Base-by-base conservation (phyloP, 2,113 vertebrate species). In the Sorex fumeus region DNA sequence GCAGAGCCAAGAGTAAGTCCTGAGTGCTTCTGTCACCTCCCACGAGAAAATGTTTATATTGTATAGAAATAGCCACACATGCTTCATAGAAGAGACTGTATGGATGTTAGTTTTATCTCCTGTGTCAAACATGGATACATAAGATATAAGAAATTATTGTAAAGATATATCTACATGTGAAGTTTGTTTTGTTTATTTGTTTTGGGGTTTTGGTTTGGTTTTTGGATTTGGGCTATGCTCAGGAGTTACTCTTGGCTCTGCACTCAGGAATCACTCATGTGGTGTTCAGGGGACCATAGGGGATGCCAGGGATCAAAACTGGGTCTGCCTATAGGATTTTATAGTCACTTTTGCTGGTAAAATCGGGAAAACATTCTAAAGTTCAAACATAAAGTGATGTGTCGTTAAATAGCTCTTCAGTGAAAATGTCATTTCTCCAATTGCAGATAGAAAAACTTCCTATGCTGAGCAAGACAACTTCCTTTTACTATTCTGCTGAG, bases 311-410 rank as follows among this genome's bases (percentile, higher is more conserved):
- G 57, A 13, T 60, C 57, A 60, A 60, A 60, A 60, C 21, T 21
- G 21, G 57, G 40, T 40, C 57, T 60, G 21, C 57, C 57, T 60
- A 13, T 9, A 60, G 57, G 57, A 18, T 21, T 13, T 60, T 60
- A 21, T 60, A 60, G 9, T 40, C 40, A 40, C 40, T 40, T 40
- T 64, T 64, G 23, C 8, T 50, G 2, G 25, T 71, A 23, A 91
- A 67, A 72, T 50, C 83, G 71, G 34, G 60, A 40, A 71, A 96
- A 50, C 18, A 82, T 57, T 78, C 13, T 84, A 78, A 93, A 93
- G 87, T 69, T 30, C 21, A 93, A 69, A 16, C 81, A 74, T 64
- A 34, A 81, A 36, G 8, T 57, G 32, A n/a, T 19, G 53, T 6
- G 72, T 34, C 34, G 45, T 62, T 40, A 27, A 66, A 47, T 72